Percentiles rank a stretch among this genome's conserved stretches.
Conservation (phyloP, 2,113 vertebrate genomes). For the Paradoxurus hermaphroditus region DNA sequence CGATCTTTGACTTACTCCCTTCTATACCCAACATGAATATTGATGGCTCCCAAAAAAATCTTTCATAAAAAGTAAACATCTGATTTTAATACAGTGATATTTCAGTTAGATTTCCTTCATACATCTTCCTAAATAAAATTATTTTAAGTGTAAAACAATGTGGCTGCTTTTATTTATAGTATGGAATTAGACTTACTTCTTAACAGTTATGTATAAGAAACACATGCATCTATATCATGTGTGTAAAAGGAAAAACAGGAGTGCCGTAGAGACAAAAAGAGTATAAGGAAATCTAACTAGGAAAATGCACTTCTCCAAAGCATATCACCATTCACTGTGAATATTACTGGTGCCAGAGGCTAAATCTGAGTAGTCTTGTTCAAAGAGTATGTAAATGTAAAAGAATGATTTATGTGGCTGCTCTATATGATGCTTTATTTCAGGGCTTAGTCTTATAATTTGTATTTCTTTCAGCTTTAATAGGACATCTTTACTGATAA, state of each 20-base stretch:
- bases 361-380: not conserved
- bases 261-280: not conserved
- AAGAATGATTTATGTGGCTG: constrained; percentile 14
- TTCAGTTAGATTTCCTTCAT: not conserved
- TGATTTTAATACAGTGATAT: not conserved
- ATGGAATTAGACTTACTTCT: not conserved
- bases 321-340: not conserved
- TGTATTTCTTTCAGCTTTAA: not conserved
- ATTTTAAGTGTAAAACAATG: not conserved
- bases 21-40: not conserved
- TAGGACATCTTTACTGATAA: not conserved
- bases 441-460: not conserved
- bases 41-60: not conserved
- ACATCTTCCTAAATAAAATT: not conserved
- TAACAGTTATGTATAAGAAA: not conserved
- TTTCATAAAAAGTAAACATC: not conserved
- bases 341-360: not conserved
- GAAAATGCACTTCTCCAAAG: not conserved
- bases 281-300: not conserved
- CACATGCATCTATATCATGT: not conserved
- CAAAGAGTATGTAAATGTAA: not conserved
- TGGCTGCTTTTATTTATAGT: not conserved
- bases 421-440: not conserved
- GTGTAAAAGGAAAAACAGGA: not conserved
- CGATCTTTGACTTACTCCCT: not conserved